These are phyloP conservation scores for Cyprinus carpio DNA, from an alignment of 2,113 vertebrate species.

Conservation along the genomic window DNA sequence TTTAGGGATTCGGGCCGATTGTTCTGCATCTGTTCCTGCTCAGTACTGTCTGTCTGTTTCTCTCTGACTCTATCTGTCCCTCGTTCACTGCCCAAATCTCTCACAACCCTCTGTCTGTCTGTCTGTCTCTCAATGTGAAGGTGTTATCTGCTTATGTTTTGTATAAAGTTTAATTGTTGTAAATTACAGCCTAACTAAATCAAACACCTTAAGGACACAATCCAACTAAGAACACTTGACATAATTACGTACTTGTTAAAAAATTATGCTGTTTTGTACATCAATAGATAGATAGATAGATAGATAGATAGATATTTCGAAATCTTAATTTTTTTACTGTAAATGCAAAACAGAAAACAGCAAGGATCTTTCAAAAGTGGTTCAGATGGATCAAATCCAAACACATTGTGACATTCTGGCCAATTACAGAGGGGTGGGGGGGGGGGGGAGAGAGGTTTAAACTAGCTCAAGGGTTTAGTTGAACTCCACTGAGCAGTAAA, in stretches of 20 bases:
- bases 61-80: slow-evolving; percentile 21
- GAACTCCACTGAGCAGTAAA: slow-evolving; percentile 21
- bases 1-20: neutral
- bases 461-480: slow-evolving; percentile 11
- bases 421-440: neutral
- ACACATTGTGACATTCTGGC: neutral
- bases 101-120: slow-evolving; percentile 39
- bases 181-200: neutral
- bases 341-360: neutral
- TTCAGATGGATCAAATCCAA: neutral
- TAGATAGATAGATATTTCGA: too few relatives aligned
- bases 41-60: slow-evolving; percentile 3
- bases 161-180: neutral
- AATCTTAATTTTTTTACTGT: slow-evolving; percentile 45
- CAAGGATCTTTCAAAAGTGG: neutral
- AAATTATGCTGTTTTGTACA: neutral
- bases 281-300: too few relatives aligned
- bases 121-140: slow-evolving; percentile 17
- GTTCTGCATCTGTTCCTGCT: neutral
- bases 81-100: neutral
- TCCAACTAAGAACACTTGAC: neutral
- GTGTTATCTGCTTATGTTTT: neutral
- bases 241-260: neutral
- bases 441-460: too few relatives aligned
- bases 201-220: neutral